Conservation (phyloP, 35 echinoderm and acorn worm genomes). For the Nesometra sesokonis region DNA sequence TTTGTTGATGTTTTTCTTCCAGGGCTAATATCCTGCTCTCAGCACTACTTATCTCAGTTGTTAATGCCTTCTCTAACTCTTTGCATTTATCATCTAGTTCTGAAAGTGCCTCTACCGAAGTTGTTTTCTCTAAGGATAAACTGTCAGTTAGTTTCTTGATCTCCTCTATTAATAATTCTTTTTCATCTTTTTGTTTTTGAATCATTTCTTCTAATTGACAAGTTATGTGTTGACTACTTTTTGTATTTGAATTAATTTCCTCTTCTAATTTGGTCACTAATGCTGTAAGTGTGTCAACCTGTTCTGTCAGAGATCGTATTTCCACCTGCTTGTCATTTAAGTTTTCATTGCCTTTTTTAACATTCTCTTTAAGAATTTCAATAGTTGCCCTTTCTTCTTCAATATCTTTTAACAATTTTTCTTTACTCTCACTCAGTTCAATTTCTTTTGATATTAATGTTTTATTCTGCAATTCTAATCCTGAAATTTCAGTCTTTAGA, state of each 20-base stretch:
- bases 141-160: neutral
- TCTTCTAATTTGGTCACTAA: neutral
- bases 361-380: neutral
- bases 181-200: constrained; percentile 3
- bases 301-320: neutral
- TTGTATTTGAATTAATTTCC: neutral
- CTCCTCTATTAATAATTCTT: neutral
- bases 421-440: neutral
- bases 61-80: constrained; percentile 8
- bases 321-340: neutral
- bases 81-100: neutral
- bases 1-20: neutral
- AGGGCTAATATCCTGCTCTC: too few species aligned
- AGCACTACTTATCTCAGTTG: constrained; percentile 14
- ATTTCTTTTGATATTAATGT: neutral
- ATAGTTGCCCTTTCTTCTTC: neutral
- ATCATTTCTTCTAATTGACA: neutral
- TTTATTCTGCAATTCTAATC: neutral
- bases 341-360: neutral
- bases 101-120: neutral
- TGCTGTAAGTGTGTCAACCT: neutral
- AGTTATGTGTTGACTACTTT: neutral
- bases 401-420: neutral
- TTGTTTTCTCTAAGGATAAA: neutral
- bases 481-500: neutral